These are phyloP conservation scores for Chinchilla lanigera DNA, from an alignment of 2,113 vertebrate species.

Conservation along the genomic window DNA sequence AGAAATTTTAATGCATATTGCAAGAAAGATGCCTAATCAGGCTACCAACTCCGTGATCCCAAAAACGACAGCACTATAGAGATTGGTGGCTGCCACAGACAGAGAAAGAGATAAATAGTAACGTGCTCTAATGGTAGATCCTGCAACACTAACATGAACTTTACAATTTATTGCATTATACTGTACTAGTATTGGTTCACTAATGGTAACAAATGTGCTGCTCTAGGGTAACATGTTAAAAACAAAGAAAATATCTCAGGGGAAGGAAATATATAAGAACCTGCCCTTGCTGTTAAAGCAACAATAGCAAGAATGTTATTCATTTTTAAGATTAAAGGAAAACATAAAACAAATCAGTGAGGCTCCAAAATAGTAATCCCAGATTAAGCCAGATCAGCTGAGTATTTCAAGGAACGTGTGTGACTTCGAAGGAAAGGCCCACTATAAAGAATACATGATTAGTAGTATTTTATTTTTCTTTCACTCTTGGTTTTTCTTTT, in stretches of 20 bases:
- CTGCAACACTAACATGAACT: background rate
- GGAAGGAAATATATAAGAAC: background rate
- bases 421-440: background rate
- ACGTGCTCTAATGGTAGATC: background rate
- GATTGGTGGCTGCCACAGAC: background rate
- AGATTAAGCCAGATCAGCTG: background rate
- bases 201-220: background rate
- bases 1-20: background rate
- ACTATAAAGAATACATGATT: background rate
- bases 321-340: background rate
- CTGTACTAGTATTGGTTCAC: background rate
- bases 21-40: background rate
- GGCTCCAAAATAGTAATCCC: background rate
- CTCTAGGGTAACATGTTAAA: background rate
- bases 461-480: background rate
- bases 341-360: background rate
- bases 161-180: background rate
- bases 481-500: background rate
- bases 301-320: background rate
- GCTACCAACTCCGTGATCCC: background rate
- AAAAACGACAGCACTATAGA: background rate
- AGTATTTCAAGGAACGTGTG: background rate
- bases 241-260: background rate
- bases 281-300: background rate
- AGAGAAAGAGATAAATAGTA: background rate